These are phyloP conservation scores for Archivesica marissinica DNA, from an alignment of 1,140 invertebrate genomes.

Conservation along the genomic window DNA sequence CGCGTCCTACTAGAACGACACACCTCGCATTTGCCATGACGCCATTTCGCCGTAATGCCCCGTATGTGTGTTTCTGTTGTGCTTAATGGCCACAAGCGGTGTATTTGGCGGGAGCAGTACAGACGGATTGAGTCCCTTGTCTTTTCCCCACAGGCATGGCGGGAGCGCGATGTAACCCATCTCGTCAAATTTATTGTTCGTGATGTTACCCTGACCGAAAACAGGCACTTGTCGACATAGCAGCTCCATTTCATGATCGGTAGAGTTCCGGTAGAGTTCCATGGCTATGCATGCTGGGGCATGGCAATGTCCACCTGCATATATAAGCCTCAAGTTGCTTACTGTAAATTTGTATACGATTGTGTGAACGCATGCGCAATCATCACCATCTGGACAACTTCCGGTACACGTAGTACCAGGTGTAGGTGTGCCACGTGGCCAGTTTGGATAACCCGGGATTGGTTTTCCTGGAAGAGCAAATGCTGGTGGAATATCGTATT, in stretches of 20 bases:
- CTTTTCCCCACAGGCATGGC: conserved; percentile 62
- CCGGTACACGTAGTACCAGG: conserved; percentile 61
- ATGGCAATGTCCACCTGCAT: conserved; percentile 64
- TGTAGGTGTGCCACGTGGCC: conserved; percentile 59
- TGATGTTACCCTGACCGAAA: conserved; percentile 57
- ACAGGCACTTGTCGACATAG: conserved; percentile 59
- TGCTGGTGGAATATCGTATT: conserved; percentile 64
- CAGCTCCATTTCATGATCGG: conserved; percentile 61
- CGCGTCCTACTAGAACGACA: conserved; percentile 17
- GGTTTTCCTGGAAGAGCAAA: conserved; percentile 57
- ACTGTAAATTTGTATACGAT: conserved; percentile 57
- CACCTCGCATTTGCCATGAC: conserved; percentile 63
- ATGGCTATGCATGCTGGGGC: conserved; percentile 60
- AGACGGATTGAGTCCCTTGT: conserved; percentile 55
- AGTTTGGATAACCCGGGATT: conserved; percentile 59
- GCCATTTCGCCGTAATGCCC: conserved; percentile 62
- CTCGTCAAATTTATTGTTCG: conserved; percentile 60
- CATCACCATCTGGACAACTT: conserved; percentile 57
- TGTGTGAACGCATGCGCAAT: conserved; percentile 57
- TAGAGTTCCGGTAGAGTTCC: conserved; percentile 59
- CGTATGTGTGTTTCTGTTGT: conserved; percentile 58
- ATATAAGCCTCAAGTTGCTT: conserved; percentile 50
- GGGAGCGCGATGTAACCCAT: conserved; percentile 58
- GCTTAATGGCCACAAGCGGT: conserved; percentile 57
- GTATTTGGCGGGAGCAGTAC: conserved; percentile 58